Evolutionary conservation across 2,888 invertebrate genomes (phyloP), one percentile per base, ranked within the genome.

Genomic region (Baccha elongata): DNA sequence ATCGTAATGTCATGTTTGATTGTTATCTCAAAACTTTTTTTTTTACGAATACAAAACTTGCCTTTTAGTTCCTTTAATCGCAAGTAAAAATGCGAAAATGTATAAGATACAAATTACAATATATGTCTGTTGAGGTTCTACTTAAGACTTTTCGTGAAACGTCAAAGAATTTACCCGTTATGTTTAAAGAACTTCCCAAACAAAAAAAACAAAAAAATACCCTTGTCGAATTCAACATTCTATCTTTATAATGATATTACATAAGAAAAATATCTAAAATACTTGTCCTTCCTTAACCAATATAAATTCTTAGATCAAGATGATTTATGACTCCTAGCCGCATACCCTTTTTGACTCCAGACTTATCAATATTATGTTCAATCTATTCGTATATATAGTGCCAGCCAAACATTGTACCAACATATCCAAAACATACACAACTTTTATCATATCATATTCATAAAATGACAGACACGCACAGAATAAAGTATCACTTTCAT

Each of bases 361-460:
- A n/a, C 46, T 46, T n/a, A n/a, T 46, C 23, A 23, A 46, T 23
- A 50, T 50, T 17, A 29, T n/a, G n/a, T n/a, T n/a, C 11, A 17
- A 32, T 52, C 29, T 17, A 52, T 52, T 29, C 17, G 3, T 17
- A 8, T 32, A 32, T 15, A 13, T 5, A 15, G 1, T 53, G 37
- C 37, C 37, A 35, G 10, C 3, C 26, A 37, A 58, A 60, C 58
- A 32, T 29, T 10, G 35, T 55, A 10, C 5, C 15, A n/a, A 50
- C 48, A 73, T 48, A 67, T 58, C 52, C 29, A 37, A 52, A 52
- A 53, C 46, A 67, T 17, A 26, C 53, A 73, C 53, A 60, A 52
- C 21, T 68, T 64, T 71, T 42, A 69, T 71, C 55, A 29, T 65
- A 58, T 71, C 69, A 40, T 50, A 65, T 78, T 50, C 55, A 64